Conservation (phyloP, 2,888 invertebrate genomes). For the Galerucella nymphaeae region DNA sequence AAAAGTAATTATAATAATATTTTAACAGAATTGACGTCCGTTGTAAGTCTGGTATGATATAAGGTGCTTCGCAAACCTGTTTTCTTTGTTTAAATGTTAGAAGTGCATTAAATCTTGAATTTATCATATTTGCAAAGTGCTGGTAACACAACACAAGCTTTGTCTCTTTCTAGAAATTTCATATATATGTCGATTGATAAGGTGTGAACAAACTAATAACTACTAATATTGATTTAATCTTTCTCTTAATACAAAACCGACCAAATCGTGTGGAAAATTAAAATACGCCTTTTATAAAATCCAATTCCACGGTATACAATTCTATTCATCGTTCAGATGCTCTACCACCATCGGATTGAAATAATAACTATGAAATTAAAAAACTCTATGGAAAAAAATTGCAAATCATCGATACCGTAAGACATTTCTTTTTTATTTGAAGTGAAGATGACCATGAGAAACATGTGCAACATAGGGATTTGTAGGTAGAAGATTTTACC, state of each 20-base stretch:
- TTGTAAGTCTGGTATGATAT: conserved; percentile 57
- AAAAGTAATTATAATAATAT: conserved; percentile 64
- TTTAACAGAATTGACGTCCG: conserved; percentile 57
- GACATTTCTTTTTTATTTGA: conserved; percentile 23
- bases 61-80: conserved; percentile 49
- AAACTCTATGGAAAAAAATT: conserved; percentile 37
- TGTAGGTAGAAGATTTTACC: background rate
- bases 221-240: conserved; percentile 46
- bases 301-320: conserved; percentile 45
- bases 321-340: conserved; percentile 37
- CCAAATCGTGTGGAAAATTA: conserved; percentile 48
- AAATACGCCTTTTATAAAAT: conserved; percentile 47
- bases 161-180: too few relatives aligned
- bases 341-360: conserved; percentile 39
- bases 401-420: conserved; percentile 42
- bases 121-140: conserved; percentile 41
- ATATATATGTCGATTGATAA: conserved; percentile 30
- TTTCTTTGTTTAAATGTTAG: conserved; percentile 43
- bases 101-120: conserved; percentile 40
- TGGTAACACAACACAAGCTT: conserved; percentile 8
- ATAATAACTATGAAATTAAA: conserved; percentile 48
- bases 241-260: conserved; percentile 39
- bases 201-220: conserved; percentile 43
- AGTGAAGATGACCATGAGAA: conserved; percentile 31
- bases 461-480: background rate